Evolutionary conservation across 1,140 invertebrate genomes (phyloP), one percentile per base, ranked within the genome.

Genomic region (Polypedilum vanderplanki): DNA sequence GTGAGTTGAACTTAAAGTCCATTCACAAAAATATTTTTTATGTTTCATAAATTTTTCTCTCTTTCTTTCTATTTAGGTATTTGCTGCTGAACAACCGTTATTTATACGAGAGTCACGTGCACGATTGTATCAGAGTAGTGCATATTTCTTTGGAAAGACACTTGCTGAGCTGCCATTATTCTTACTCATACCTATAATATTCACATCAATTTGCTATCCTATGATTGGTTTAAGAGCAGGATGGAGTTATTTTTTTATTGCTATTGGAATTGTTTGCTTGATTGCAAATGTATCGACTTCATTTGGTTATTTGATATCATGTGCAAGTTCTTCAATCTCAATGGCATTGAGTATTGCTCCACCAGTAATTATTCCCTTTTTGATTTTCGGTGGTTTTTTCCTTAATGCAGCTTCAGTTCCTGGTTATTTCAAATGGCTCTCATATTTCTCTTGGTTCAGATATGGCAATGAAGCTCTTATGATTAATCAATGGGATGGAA

Each of bases 321-420:
- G 94, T 78, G 84, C 91, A 0, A 92, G 93, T 78, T 89, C 86
- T 24, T 91, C 87, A 74, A 87, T 94, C 3, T 91, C 91, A 40
- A 91, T 96, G 85, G 95, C 96, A 0, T 83, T 97, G 7, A 92
- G 94, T 0, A 86, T 98, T 74, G 93, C 94, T 2, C 94, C 95
- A 15, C 93, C 96, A 2, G 85, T 97, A 20, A 90, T 98, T 73
- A 94, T 98, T 76, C 96, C 96, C 0, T 92, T 98, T 81, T 85
- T 98, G 81, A 83, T 98, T 12, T 98, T 98, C 81, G 96, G 95
- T 74, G 97, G 97, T 67, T 98, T 98, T 84, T 98, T 98, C 82
- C 84, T 99, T 17, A 98, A 98, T 81, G 90, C 90, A 20, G 90
- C 88, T 90, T 95, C 94, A 0, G 89, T 97, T 20, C 96, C 96